A percentile compares a stretch with the other conserved stretches of the same genome.
Evolutionary conservation across 2,113 vertebrate genomes (phyloP).

Genomic region (Lepisosteus oculatus): DNA sequence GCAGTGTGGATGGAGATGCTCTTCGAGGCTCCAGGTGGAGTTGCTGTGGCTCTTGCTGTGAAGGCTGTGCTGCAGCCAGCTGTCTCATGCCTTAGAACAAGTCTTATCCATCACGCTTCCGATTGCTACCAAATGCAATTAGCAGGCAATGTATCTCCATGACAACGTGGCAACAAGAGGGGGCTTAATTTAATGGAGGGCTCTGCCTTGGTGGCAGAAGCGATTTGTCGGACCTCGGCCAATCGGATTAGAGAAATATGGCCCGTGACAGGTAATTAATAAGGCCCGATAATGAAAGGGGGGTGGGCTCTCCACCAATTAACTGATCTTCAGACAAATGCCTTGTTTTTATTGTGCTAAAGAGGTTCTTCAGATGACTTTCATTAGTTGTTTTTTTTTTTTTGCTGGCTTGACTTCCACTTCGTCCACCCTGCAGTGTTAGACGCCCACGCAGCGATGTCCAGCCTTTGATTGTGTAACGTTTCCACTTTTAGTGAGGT

Average conservation of each 20-base stretch:
- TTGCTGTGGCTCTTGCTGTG: too few relatives aligned
- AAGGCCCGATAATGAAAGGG: slow-evolving; percentile 46
- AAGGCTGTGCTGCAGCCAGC: too few relatives aligned
- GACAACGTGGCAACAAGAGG: slow-evolving; percentile 49
- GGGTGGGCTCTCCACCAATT: not conserved
- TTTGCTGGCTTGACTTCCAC: too few relatives aligned
- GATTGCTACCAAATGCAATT: slow-evolving; percentile 63
- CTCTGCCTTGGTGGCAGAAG: slow-evolving; percentile 48
- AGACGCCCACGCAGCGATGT: too few relatives aligned
- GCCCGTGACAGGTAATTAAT: slow-evolving; percentile 51
- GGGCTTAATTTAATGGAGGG: slow-evolving; percentile 52
- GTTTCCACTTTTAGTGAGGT: too few relatives aligned
- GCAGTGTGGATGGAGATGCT: too few relatives aligned
- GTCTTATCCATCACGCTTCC: slow-evolving; percentile 36
- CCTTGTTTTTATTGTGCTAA: not conserved
- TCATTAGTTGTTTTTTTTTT: not conserved
- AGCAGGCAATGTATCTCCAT: slow-evolving; percentile 61
- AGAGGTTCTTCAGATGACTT: not conserved
- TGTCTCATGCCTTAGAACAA: not conserved
- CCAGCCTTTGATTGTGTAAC: too few relatives aligned
- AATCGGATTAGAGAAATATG: slow-evolving; percentile 62
- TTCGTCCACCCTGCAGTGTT: too few relatives aligned
- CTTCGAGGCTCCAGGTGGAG: too few relatives aligned
- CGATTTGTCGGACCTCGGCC: slow-evolving; percentile 51
- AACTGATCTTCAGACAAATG: not conserved